Conservation (phyloP, 1,140 invertebrate genomes). For the Platyscapa corneri region DNA sequence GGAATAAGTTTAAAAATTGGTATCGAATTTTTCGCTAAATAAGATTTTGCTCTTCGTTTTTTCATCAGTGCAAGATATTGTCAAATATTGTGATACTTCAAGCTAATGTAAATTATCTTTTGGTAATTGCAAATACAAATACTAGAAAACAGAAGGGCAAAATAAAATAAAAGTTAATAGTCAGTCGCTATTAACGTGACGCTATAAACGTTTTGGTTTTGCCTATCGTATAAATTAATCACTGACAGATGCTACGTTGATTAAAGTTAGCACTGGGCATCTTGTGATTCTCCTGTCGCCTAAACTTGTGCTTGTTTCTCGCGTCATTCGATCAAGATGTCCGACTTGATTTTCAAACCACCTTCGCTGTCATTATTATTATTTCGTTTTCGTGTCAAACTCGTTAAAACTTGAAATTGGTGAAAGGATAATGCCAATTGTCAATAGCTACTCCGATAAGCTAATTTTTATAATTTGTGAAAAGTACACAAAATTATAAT, state of each 20-base stretch:
- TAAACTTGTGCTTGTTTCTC: conserved; percentile 29
- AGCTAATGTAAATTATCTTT: neutral
- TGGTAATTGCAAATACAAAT: conserved; percentile 15
- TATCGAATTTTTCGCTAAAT: neutral
- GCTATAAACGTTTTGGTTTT: conserved; percentile 60
- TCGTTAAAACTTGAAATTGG: no score
- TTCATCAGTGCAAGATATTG: neutral
- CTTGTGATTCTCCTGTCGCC: conserved; percentile 58
- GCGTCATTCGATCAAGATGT: conserved; percentile 40
- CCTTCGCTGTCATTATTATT: conserved; percentile 5
- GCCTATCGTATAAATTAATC: conserved; percentile 61
- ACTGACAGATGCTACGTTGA: conserved; percentile 63
- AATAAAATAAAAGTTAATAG: neutral
- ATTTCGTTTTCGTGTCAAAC: neutral
- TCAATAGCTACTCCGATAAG: no score
- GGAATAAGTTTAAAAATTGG: conserved; percentile 28
- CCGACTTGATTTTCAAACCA: neutral
- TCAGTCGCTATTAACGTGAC: neutral
- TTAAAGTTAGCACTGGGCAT: conserved; percentile 60
- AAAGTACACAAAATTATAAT: no score
- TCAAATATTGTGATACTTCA: no score
- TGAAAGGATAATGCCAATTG: no score
- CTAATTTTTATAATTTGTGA: no score
- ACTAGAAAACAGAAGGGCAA: neutral
- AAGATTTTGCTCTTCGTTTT: neutral